Base-by-base conservation (phyloP, 2,113 vertebrate species). In the Tenebrosternarchus preto region DNA sequence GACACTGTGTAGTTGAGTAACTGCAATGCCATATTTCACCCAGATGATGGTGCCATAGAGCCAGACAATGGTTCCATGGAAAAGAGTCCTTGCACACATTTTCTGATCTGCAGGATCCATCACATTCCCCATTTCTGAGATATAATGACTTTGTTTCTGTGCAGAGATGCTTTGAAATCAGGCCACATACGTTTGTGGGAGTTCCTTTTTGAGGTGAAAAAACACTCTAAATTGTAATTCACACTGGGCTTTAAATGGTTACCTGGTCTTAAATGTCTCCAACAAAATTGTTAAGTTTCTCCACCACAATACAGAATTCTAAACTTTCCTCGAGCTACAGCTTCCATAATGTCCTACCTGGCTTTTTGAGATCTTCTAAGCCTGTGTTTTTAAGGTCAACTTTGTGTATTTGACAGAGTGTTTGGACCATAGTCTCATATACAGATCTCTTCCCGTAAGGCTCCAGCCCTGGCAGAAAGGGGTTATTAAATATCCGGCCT, bases 381-480 rank as follows among this genome's bases (percentile, higher is more conserved):
- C 66, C 55, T 70, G 76, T 43, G 19, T 88, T 84, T 46, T 81
- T 56, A 3, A 91, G 75, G 16, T 94, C 82, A 78, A 93, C 85
- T 0, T 90, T 88, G 87, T 96, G 95, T 87, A 96, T 94, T 67
- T 87, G 88, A 77, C 91, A 91, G 5, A 96, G 88, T 73, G 91
- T 86, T 15, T 68, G 78, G 33, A 89, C 92, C 93, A 94, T 92
- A 85, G 93, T 92, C 12, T 80, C 7, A 24, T 93, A 95, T 0
- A 92, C 12, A 46, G 87, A 90, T 50, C 1, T 1, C 57, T 93
- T 84, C 76, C 71, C 87, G 82, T 43, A 1, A 0, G 86, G 88
- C 3, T 80, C 86, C 84, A 94, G 70, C 0, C 76, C 73, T 0
- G 93, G 92, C 6, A 95, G 88, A 53, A 90, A 87, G 12, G 63